Conservation (phyloP, 2,113 vertebrate species). For the Dromaius novaehollandiae region DNA sequence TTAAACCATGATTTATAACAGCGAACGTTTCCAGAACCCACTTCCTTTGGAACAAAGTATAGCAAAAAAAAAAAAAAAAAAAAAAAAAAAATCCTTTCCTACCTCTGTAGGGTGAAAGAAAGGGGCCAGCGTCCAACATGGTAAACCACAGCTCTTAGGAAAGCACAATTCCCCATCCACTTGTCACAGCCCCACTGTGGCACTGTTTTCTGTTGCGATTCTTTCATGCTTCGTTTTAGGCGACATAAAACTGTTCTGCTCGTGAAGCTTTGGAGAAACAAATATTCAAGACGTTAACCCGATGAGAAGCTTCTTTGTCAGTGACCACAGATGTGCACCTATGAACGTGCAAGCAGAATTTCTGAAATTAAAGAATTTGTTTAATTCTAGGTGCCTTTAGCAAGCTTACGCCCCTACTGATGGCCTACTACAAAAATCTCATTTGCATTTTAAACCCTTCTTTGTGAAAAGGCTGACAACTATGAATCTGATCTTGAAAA, state of each 20-base stretch:
- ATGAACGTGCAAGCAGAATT: not conserved
- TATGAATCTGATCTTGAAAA: not conserved
- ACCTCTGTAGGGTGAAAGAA: not conserved
- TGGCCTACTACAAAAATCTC: not conserved
- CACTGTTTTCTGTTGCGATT: not conserved
- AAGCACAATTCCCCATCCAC: not conserved
- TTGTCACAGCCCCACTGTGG: not conserved
- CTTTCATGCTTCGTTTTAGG: not conserved
- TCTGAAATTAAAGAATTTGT: not conserved
- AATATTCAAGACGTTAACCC: not conserved
- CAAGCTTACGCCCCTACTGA: not conserved
- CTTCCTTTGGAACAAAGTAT: slow-evolving; percentile 8
- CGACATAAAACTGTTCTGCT: not conserved
- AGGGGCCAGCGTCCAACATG: not conserved
- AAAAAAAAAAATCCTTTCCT: not conserved
- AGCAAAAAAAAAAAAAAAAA: not conserved
- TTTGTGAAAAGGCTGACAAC: not conserved
- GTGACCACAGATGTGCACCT: not conserved
- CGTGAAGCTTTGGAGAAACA: not conserved
- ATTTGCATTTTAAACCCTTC: not conserved
- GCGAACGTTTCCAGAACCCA: slow-evolving; percentile 9
- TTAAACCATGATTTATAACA: slow-evolving; percentile 2
- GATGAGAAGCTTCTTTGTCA: not conserved
- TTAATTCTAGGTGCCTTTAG: not conserved
- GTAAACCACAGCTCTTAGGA: not conserved